Evolutionary conservation across 2,797 vertebrate genomes (phyloP).

Genomic region (Lindbergichthys nudifrons): DNA sequence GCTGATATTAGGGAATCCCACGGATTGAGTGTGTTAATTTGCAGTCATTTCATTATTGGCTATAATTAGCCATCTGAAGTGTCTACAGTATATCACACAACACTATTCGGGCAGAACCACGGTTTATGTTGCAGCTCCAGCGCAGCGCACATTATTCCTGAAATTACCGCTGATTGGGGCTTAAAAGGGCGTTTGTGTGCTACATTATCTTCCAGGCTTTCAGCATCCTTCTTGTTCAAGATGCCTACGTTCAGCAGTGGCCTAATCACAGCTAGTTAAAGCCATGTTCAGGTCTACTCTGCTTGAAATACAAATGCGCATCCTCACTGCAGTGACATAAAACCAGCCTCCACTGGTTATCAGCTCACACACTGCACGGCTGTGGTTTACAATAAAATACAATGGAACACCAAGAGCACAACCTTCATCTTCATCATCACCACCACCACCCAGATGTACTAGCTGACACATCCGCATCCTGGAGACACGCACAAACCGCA

Average conservation of each 20-base stretch:
- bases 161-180: constrained; percentile 28
- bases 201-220: constrained; percentile 31
- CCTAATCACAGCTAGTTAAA: constrained; percentile 12
- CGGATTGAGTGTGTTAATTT: constrained; percentile 23
- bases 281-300: constrained; percentile 2
- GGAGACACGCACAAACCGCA: constrained; percentile 11
- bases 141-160: constrained; percentile 43
- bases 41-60: neutral
- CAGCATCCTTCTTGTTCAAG: constrained; percentile 9
- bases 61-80: neutral
- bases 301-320: constrained; percentile 58
- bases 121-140: constrained; percentile 16
- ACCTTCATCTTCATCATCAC: constrained; percentile 56
- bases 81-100: neutral
- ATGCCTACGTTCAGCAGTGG: neutral
- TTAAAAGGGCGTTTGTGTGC: constrained; percentile 62
- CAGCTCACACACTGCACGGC: constrained; percentile 14
- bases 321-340: constrained; percentile 49
- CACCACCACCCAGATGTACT: constrained; percentile 32
- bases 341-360: constrained; percentile 40
- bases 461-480: constrained; percentile 67
- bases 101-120: neutral
- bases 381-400: constrained; percentile 29
- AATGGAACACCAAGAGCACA: constrained; percentile 47
- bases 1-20: constrained; percentile 52